Conservation (phyloP, 2,797 vertebrate genomes). For the Danio aesculapii region DNA sequence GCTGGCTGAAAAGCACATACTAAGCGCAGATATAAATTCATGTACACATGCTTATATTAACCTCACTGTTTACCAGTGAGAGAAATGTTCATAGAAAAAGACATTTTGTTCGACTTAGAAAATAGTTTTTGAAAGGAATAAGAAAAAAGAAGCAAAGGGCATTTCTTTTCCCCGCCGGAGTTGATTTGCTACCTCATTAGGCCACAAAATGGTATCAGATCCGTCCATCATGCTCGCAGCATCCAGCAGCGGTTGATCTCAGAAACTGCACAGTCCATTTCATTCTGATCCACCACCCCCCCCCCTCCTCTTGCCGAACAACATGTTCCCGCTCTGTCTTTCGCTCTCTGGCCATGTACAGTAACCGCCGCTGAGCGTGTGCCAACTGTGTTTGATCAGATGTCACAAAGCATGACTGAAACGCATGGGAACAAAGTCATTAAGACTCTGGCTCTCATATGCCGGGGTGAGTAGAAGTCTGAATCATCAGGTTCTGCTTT, state of each 20-base stretch:
- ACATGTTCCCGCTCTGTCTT: constrained; percentile 47
- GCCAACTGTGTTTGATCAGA: constrained; percentile 61
- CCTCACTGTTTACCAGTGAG: constrained; percentile 20
- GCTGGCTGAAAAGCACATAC: constrained; percentile 71
- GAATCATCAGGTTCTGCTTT: constrained; percentile 74
- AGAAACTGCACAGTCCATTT: constrained; percentile 57
- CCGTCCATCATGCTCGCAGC: constrained; percentile 54
- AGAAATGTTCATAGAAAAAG: constrained; percentile 30
- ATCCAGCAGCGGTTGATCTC: constrained; percentile 50
- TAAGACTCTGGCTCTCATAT: constrained; percentile 58
- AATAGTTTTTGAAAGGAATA: constrained; percentile 25
- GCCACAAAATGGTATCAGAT: constrained; percentile 53
- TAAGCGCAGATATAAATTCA: constrained; percentile 34
- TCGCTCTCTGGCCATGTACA: constrained; percentile 52
- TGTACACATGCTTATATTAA: constrained; percentile 53
- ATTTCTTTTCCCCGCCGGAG: constrained; percentile 27
- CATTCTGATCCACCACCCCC: constrained; percentile 30
- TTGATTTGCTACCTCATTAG: constrained; percentile 59
- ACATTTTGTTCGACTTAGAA: constrained; percentile 1
- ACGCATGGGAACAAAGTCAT: constrained; percentile 55
- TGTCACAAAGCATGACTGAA: constrained; percentile 52
- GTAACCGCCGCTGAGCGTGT: constrained; percentile 51
- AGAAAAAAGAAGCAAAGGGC: neutral
- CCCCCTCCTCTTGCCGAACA: constrained; percentile 47
- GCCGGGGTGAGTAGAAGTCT: constrained; percentile 61